Evolutionary conservation across 2,113 vertebrate species (phyloP).

Genomic region (Perca fluviatilis): DNA sequence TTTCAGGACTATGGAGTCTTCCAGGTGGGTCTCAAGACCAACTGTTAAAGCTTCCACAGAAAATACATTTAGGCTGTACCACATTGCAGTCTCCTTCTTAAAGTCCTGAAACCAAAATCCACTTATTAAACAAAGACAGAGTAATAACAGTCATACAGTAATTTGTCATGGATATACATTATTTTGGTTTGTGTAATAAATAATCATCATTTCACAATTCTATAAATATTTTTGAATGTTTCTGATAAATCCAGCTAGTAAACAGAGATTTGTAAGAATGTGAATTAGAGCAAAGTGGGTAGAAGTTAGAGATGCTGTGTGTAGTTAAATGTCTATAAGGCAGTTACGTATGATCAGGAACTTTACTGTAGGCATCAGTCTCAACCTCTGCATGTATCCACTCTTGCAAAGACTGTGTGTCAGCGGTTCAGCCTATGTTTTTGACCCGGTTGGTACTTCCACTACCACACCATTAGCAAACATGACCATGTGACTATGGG

Average conservation of each 20-base stretch:
- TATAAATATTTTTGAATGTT: background rate
- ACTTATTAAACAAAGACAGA: background rate
- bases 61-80: background rate
- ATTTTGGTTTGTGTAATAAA: background rate
- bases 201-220: background rate
- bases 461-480: slow-evolving; percentile 53
- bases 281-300: background rate
- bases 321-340: background rate
- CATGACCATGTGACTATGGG: background rate
- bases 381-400: background rate
- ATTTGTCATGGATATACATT: background rate
- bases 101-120: background rate
- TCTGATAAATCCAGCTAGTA: background rate
- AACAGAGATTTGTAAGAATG: background rate
- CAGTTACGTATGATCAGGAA: background rate
- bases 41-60: background rate
- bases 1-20: slow-evolving; percentile 98
- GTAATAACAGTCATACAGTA: background rate
- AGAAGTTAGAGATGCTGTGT: background rate
- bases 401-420: background rate
- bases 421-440: too few species aligned
- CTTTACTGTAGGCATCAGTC: background rate
- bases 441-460: background rate
- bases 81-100: background rate
- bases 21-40: slow-evolving; percentile 86